phyloP scores from a whole-genome alignment of 2,113 vertebrate species.

The Rana temporaria region DNA sequence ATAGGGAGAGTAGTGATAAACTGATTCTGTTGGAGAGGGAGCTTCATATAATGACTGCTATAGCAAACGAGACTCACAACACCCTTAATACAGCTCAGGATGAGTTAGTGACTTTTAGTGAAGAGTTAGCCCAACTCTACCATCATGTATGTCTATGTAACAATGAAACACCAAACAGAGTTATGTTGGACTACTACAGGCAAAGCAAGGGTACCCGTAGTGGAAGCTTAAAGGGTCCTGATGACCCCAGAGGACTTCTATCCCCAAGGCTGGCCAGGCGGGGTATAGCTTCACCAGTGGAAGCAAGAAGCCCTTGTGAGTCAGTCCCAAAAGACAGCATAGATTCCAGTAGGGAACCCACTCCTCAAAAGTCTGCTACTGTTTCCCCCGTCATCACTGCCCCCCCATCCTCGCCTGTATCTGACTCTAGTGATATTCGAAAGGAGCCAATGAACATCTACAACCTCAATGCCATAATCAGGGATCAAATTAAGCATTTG shows the following conservation, averaged over 20 bases:
- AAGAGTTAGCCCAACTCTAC: conserved; percentile 97
- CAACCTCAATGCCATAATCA: conserved; percentile 96
- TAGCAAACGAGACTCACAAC: conserved; percentile 86
- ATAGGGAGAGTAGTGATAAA: conserved; percentile 83
- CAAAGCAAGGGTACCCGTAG: conserved; percentile 91
- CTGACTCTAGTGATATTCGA: conserved; percentile 88
- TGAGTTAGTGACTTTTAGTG: conserved; percentile 94
- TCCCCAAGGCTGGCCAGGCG: conserved; percentile 89
- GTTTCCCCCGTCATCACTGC: conserved; percentile 83
- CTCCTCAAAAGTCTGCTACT: conserved; percentile 78
- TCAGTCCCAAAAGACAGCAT: conserved; percentile 80
- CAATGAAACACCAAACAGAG: conserved; percentile 95
- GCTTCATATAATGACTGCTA: conserved; percentile 77
- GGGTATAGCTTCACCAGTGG: conserved; percentile 74
- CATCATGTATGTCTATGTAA: conserved; percentile 98
- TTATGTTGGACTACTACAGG: conserved; percentile 97
- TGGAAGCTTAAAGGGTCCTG: conserved; percentile 89
- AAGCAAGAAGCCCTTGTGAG: conserved; percentile 78
- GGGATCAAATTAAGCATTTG: conserved; percentile 97
- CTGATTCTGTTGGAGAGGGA: conserved; percentile 86
- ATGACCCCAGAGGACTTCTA: conserved; percentile 88
- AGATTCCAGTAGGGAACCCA: conserved; percentile 76
- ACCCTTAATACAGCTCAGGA: conserved; percentile 94
- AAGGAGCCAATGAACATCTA: conserved; percentile 99
- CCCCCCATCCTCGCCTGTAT: conserved; percentile 82